Evolutionary conservation across 2,797 vertebrate species (phyloP), one percentile per base, ranked within the genome.

Genomic region (Gymnothorax reevesii): DNA sequence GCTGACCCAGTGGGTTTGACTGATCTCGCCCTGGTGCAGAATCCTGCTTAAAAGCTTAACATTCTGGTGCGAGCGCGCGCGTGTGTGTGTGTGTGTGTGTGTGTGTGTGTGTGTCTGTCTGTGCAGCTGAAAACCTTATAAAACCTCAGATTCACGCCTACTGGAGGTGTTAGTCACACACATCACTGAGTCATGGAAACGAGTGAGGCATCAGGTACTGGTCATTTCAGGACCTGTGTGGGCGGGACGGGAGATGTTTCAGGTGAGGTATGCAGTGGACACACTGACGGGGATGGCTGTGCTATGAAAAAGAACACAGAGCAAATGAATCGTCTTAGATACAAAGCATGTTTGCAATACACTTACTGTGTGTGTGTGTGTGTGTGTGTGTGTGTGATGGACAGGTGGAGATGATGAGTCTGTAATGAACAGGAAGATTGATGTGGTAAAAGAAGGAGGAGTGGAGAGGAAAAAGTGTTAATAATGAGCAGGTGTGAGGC

Each of bases 261-360:
- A 80, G 77, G 71, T 42, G 71, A 73, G 27, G 20, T 55, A 49
- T 80, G 49, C 22, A n/a, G 52, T 22, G 20, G 52, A 55, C 52
- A 20, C 49, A 9, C 4, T 22, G 77, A 55, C 42, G 66, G 49
- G 33, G 49, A 66, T 42, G 54, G 57, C 27, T 77, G 73, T 83
- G 83, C 89, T 66, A 82, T 88, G 85, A 59, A 54, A 27, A 71
- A 86, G 91, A 92, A 91, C 84, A 88, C 87, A 91, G 86, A 57
- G 86, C 49, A 57, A 87, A 66, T 82, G 62, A 52, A 10, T 25
- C 17, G 6, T 27, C 42, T 12, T 4, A 54, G 69, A 59, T 86
- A 88, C 13, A 10, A 86, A 85, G 83, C 69, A 77, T 79, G 77
- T 69, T 25, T 60, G 66, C 83, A 82, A 33, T 84, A 55, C 64